phyloP scores from a whole-genome alignment of 2,113 vertebrate genomes.

The Crotalus viridis region DNA sequence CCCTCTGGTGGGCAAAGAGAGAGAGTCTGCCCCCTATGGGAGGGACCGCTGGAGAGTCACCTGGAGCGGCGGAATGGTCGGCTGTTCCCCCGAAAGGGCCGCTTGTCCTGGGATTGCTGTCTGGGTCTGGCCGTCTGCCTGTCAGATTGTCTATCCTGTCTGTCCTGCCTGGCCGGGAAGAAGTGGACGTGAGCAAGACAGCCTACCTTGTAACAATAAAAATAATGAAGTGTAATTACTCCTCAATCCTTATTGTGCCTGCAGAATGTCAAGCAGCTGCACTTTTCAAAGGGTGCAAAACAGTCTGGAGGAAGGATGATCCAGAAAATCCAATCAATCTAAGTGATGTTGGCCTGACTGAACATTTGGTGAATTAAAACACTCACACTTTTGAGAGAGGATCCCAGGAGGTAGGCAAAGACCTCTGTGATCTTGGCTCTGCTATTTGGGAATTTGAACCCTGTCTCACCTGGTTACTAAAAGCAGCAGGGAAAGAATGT shows the following conservation, averaged over 20 bases:
- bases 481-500: neutral
- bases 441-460: neutral
- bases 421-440: neutral
- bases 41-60: too few relatives aligned
- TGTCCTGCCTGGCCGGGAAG: too few relatives aligned
- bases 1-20: too few relatives aligned
- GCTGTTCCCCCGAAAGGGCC: too few relatives aligned
- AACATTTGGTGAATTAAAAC: neutral
- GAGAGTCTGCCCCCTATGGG: too few relatives aligned
- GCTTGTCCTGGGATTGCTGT: too few relatives aligned
- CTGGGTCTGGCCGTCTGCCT: too few relatives aligned
- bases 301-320: neutral
- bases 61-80: too few relatives aligned
- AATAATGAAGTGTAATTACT: neutral
- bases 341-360: neutral
- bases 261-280: neutral
- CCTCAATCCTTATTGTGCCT: neutral
- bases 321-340: neutral
- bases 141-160: too few relatives aligned
- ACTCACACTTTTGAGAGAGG: neutral
- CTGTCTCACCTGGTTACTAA: neutral
- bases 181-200: neutral
- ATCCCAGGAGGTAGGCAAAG: neutral
- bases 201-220: neutral
- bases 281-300: neutral